phyloP scores from a whole-genome alignment of 2,888 invertebrate species.

The Spilarctia lutea region DNA sequence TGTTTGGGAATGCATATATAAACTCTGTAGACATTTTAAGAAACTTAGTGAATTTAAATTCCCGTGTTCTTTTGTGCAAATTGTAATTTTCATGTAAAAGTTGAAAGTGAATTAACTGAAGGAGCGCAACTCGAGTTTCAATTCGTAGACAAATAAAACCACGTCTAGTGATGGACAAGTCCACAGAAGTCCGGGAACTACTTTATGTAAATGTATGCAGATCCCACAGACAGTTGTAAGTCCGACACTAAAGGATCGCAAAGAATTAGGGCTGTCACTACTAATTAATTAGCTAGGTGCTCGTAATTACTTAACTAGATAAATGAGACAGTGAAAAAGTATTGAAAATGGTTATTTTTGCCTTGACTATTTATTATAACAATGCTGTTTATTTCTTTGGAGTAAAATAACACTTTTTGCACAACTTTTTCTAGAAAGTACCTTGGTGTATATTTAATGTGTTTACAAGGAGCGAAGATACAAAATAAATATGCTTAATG shows the following conservation, averaged over 20 bases:
- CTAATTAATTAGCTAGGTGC: conserved; percentile 35
- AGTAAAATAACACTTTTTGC: background rate
- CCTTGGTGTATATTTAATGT: background rate
- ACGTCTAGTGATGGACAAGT: conserved; percentile 52
- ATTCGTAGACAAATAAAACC: conserved; percentile 50
- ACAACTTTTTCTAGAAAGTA: background rate
- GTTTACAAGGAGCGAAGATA: background rate
- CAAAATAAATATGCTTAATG: background rate
- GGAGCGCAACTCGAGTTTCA: conserved; percentile 28
- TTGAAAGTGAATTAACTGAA: conserved; percentile 45
- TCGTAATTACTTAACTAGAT: conserved; percentile 30
- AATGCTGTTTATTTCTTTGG: background rate
- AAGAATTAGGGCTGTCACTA: conserved; percentile 49
- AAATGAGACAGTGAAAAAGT: conserved; percentile 37
- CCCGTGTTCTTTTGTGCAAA: background rate
- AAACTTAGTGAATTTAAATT: background rate
- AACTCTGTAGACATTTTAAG: background rate
- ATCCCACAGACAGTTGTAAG: conserved; percentile 63
- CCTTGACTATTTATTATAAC: background rate
- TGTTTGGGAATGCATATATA: too few relatives aligned
- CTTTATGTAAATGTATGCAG: conserved; percentile 78
- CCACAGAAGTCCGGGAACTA: conserved; percentile 55
- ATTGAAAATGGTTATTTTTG: conserved; percentile 4
- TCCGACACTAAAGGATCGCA: conserved; percentile 43
- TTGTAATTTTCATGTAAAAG: conserved; percentile 7